Conservation (phyloP, 1,140 invertebrate species). For the Drosophila kohkoa region DNA sequence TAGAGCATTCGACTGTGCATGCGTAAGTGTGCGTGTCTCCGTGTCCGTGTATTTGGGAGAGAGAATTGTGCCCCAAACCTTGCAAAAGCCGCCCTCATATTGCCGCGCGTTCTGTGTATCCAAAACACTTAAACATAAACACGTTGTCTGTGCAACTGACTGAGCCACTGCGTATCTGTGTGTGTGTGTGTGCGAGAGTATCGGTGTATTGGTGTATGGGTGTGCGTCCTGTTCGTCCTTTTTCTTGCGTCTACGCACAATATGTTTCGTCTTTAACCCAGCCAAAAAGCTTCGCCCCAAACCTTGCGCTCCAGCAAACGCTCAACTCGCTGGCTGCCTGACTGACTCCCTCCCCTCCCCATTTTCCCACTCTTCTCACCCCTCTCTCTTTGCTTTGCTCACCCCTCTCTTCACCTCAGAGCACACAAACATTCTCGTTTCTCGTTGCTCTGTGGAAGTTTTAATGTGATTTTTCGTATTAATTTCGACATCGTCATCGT, state of each 20-base stretch:
- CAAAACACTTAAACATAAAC: constrained; percentile 82
- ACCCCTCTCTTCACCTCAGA: neutral
- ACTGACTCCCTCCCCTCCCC: neutral
- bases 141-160: constrained; percentile 62
- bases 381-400: too few relatives aligned
- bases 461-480: constrained; percentile 83
- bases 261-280: constrained; percentile 83
- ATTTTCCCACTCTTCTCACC: too few relatives aligned
- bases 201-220: constrained; percentile 31
- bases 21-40: constrained; percentile 22
- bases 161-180: neutral
- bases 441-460: constrained; percentile 64
- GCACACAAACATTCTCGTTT: constrained; percentile 1
- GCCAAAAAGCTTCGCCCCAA: constrained; percentile 60
- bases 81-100: constrained; percentile 58
- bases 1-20: constrained; percentile 10
- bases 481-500: constrained; percentile 82
- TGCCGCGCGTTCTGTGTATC: constrained; percentile 47
- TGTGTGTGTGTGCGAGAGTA: constrained; percentile 19
- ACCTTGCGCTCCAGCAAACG: constrained; percentile 16
- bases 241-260: constrained; percentile 79
- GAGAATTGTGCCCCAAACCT: constrained; percentile 46
- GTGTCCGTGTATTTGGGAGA: constrained; percentile 57
- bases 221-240: constrained; percentile 60
- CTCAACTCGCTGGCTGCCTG: constrained; percentile 14